phyloP scores from a whole-genome alignment of 2,113 vertebrate species.

The Chamaetylas fuelleborni region DNA sequence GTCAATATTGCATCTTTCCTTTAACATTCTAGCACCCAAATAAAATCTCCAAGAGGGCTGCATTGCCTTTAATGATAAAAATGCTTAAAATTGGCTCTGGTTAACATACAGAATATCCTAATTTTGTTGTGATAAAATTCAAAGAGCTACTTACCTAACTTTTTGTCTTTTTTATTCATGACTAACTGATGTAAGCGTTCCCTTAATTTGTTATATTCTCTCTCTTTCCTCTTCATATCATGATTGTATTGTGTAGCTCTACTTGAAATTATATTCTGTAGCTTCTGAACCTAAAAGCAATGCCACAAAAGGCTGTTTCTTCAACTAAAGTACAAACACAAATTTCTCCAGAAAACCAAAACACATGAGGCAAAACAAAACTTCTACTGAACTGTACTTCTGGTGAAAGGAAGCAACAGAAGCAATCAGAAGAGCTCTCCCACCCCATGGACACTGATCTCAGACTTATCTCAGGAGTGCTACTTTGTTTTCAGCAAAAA shows the following conservation, averaged over 20 bases:
- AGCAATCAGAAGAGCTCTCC: not conserved
- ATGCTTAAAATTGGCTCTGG: not conserved
- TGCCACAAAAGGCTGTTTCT: not conserved
- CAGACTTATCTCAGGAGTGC: not conserved
- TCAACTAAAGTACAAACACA: not conserved
- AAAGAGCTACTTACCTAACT: constrained; percentile 76
- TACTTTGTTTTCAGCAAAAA: not conserved
- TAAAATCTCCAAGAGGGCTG: not conserved
- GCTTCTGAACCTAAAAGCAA: constrained; percentile 86
- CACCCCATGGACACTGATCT: not conserved
- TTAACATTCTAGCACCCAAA: not conserved
- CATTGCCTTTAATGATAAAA: not conserved
- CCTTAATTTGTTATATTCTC: constrained; percentile 90
- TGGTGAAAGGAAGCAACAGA: not conserved
- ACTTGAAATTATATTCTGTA: constrained; percentile 92
- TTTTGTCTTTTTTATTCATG: constrained; percentile 92
- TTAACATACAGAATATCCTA: not conserved
- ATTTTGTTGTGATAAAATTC: not conserved
- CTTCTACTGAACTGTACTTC: not conserved
- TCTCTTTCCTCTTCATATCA: constrained; percentile 94
- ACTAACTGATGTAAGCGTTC: constrained; percentile 92
- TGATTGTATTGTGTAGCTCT: constrained; percentile 95
- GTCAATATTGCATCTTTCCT: not conserved
- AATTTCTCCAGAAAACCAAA: not conserved
- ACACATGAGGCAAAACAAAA: not conserved